Evolutionary conservation across 2,113 vertebrate genomes (phyloP).

Genomic region (Felis chaus): DNA sequence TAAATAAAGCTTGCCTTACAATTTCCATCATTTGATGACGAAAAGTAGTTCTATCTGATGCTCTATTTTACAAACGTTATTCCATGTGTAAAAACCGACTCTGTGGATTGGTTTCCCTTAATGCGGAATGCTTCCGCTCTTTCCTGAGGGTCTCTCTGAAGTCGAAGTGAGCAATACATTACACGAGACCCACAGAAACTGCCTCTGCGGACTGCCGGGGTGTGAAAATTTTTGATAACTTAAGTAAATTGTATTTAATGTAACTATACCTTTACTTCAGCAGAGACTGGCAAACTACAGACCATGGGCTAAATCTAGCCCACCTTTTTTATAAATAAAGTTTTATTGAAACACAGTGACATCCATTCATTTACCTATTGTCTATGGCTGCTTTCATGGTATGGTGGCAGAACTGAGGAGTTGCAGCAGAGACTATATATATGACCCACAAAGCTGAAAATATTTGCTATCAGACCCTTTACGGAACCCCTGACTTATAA

Average conservation of each 20-base stretch:
- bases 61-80: neutral
- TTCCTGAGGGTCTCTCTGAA: neutral
- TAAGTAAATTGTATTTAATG: neutral
- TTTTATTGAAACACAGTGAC: neutral
- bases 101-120: neutral
- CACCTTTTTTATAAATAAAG: neutral
- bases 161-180: neutral
- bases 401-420: neutral
- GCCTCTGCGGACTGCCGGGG: neutral
- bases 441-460: neutral
- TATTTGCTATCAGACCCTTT: neutral
- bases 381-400: neutral
- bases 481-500: neutral
- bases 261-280: neutral
- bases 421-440: neutral
- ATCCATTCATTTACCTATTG: neutral
- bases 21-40: slow-evolving; percentile 42
- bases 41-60: neutral
- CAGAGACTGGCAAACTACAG: neutral
- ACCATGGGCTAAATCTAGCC: neutral
- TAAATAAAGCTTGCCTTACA: slow-evolving; percentile 51
- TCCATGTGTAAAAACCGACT: neutral
- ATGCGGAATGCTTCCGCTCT: neutral
- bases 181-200: neutral
- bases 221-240: neutral